Evolutionary conservation across 2,888 invertebrate genomes (phyloP).

Genomic region (Ophraella communa): DNA sequence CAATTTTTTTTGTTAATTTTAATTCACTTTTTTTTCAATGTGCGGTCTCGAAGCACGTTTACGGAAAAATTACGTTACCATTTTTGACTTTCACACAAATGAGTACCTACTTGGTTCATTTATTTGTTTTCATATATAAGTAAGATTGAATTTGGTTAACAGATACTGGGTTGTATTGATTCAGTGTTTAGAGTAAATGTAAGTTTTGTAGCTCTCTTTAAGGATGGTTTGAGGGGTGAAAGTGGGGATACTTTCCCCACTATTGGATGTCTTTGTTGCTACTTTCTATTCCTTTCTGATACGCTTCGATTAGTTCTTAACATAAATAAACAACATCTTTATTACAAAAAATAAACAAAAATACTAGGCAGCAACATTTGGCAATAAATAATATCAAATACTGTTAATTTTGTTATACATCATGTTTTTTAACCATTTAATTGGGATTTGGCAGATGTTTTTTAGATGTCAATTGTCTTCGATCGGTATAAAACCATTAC

Average conservation of each 20-base stretch:
- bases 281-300: constrained; percentile 1
- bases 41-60: not conserved
- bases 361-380: no score
- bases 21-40: not conserved
- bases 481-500: no score
- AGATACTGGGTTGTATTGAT: not conserved
- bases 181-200: constrained; percentile 20
- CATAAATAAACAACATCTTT: no score
- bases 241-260: constrained; percentile 23
- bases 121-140: no score
- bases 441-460: no score
- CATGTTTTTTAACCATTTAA: no score
- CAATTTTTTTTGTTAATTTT: not conserved
- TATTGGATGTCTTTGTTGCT: constrained; percentile 3
- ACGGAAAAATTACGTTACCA: constrained; percentile 19
- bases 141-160: not conserved
- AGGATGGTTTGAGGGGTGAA: constrained; percentile 16
- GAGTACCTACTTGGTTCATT: not conserved
- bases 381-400: no score
- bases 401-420: no score
- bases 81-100: constrained; percentile 2
- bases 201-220: constrained; percentile 20
- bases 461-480: no score
- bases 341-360: no score
- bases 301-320: not conserved